Evolutionary conservation across 1,140 invertebrate genomes (phyloP), one percentile per base, ranked within the genome.

Genomic region (Zaprionus africanus): DNA sequence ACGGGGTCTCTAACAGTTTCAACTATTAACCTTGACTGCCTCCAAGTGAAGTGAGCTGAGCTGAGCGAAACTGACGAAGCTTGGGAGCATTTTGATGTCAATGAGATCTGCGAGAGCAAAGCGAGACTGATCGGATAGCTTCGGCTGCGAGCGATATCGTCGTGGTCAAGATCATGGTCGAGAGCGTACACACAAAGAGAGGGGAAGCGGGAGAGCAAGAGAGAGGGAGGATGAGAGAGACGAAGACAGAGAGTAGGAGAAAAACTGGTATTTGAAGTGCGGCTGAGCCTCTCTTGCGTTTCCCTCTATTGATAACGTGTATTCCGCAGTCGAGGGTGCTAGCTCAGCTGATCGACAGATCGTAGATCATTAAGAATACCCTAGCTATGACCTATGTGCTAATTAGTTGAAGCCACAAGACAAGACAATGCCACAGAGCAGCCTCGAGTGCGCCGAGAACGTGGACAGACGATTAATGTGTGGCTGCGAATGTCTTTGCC

Each of bases 141-240:
- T n/a, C 17, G 13, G 28, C 13, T 57, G 5, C 3, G 11, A 28
- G 34, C 19, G 58, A 64, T 60, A 67, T 41, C 43, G 63, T 57
- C 46, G 69, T 79, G 74, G 81, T 81, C 83, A 83, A 90, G 80
- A 92, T 92, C 92, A 78, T 94, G 94, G 76, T 73, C 84, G 71
- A 59, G 84, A 71, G 72, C 51, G 71, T n/a, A 46, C 6, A 17
- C 28, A 12, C 19, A 38, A 26, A 43, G 28, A 51, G 13, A 66
- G 12, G 5, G 2, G 5, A 3, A 11, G 28, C 43, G 17, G 49
- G 62, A 38, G 53, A 13, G 54, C 26, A 38, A 34, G 36, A 22
- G 9, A 7, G 57, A 49, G 7, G 2, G 3, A 41, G 12, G 38
- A 19, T 34, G 51, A 72, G 11, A 60, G 56, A 11, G 28, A n/a